A percentile compares a stretch with the other conserved stretches of the same genome.
These are phyloP conservation scores for Coelinius sp. DNA, from an alignment of 2,888 invertebrate species.

Conservation along the genomic window DNA sequence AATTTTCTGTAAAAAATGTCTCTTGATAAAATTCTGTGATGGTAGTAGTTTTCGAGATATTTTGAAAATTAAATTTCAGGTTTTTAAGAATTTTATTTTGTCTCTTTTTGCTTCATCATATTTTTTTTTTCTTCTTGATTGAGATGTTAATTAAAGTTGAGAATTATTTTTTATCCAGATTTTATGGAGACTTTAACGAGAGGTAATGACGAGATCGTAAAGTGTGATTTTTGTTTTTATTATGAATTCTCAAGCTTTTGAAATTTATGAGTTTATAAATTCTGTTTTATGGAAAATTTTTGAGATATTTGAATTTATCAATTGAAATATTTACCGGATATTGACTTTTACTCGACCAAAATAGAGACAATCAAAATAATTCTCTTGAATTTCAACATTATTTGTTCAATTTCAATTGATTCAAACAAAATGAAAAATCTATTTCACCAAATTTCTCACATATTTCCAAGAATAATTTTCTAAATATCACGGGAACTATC, in stretches of 20 bases:
- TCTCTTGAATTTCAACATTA: not conserved
- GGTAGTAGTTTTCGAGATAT: no score
- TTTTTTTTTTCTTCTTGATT: no score
- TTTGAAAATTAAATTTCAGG: no score
- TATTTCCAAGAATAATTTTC: no score
- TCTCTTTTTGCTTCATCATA: no score
- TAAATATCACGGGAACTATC: no score
- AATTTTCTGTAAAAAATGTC: no score
- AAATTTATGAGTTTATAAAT: conserved; percentile 5
- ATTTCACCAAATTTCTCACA: no score
- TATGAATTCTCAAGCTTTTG: not conserved
- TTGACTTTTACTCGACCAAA: not conserved
- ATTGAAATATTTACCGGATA: not conserved
- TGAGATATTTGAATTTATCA: not conserved
- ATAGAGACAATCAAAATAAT: not conserved
- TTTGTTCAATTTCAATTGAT: not conserved
- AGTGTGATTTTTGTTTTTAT: not conserved
- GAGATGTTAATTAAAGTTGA: not conserved
- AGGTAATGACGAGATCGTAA: not conserved
- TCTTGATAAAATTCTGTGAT: no score
- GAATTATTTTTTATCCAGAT: not conserved
- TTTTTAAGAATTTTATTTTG: no score
- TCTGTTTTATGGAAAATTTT: not conserved
- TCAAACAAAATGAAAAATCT: not conserved
- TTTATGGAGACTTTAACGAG: not conserved